A percentile compares a stretch with the other conserved stretches of the same genome.
Conservation (phyloP, 2,113 vertebrate genomes). For the Zosterops japonicus region DNA sequence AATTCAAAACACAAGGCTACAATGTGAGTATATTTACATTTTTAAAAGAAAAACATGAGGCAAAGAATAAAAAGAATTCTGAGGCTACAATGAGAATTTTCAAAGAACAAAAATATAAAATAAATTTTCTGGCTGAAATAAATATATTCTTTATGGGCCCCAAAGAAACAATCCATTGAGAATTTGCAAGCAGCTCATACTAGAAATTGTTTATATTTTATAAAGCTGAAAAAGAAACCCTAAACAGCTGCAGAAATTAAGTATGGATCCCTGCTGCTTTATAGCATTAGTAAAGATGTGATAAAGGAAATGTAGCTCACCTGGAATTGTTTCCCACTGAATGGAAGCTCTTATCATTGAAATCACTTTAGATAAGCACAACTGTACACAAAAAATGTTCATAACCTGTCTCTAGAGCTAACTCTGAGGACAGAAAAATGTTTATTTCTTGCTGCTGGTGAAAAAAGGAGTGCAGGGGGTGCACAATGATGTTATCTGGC, state of each 20-base stretch:
- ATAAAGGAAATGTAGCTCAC: neutral
- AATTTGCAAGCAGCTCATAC: neutral
- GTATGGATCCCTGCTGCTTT: neutral
- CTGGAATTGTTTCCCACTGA: neutral
- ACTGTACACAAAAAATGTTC: neutral
- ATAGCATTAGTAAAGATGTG: neutral
- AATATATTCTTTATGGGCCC: neutral
- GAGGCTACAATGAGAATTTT: neutral
- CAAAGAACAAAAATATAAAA: neutral
- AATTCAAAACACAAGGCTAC: neutral
- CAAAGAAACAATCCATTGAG: neutral
- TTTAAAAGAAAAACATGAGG: neutral
- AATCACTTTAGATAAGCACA: neutral
- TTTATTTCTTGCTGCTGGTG: neutral
- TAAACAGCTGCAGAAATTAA: neutral
- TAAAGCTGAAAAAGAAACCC: neutral
- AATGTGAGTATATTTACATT: neutral
- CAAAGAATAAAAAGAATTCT: neutral
- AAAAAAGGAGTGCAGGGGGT: fast-evolving
- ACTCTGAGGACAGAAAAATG: neutral
- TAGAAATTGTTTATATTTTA: neutral
- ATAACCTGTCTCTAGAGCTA: neutral
- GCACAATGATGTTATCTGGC: neutral
- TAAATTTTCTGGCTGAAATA: neutral
- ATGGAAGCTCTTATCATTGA: neutral